Conservation (phyloP, 2,113 vertebrate genomes). For the Lutjanus erythropterus region DNA sequence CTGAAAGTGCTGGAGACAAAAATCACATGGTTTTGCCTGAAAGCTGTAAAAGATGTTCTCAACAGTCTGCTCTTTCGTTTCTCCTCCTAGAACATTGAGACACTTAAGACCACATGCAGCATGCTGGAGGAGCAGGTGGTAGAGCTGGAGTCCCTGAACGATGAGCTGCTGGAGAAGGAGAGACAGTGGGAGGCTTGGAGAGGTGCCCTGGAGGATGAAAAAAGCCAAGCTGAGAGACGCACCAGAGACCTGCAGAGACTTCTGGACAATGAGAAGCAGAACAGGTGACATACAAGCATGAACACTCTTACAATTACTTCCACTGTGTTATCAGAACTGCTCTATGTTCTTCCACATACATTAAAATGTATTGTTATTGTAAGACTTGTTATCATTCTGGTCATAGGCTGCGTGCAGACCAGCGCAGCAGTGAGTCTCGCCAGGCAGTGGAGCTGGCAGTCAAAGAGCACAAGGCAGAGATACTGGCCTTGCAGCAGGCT, state of each 20-base stretch:
- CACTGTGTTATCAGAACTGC: neutral
- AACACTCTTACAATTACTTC: neutral
- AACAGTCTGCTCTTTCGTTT: slow-evolving; percentile 33
- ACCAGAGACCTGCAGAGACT: slow-evolving; percentile 95
- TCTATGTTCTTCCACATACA: neutral
- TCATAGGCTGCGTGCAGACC: slow-evolving; percentile 92
- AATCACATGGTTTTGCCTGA: slow-evolving; percentile 17
- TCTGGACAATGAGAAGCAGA: slow-evolving; percentile 97
- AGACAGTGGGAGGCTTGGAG: slow-evolving; percentile 98
- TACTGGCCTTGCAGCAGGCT: slow-evolving; percentile 95
- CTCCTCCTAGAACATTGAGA: slow-evolving; percentile 94
- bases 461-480: slow-evolving; percentile 98
- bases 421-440: slow-evolving; percentile 96
- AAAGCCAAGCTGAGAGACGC: slow-evolving; percentile 95
- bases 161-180: slow-evolving; percentile 97
- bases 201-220: slow-evolving; percentile 94
- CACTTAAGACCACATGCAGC: slow-evolving; percentile 98
- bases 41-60: slow-evolving; percentile 36
- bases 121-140: slow-evolving; percentile 99
- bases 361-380: slow-evolving; percentile 1
- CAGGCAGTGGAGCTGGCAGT: slow-evolving; percentile 98
- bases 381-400: slow-evolving; percentile 14
- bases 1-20: slow-evolving; percentile 16
- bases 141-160: slow-evolving; percentile 97
- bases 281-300: slow-evolving; percentile 84